These are phyloP conservation scores for Drosophila leontia DNA, from an alignment of 1,140 invertebrate species.

Conservation along the genomic window DNA sequence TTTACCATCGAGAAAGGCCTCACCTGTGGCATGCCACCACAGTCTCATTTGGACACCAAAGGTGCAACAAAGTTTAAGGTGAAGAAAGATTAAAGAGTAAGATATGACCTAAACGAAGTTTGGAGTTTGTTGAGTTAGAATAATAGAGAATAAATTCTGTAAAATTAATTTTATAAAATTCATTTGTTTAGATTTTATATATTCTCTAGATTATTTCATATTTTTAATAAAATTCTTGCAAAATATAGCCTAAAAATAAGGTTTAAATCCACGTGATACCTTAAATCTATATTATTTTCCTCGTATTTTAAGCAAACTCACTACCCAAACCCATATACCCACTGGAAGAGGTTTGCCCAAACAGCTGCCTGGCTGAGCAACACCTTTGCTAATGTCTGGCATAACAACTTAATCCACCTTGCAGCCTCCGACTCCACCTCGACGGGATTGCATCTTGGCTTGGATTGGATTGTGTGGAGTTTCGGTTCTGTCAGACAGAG, in stretches of 20 bases:
- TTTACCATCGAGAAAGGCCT: constrained; percentile 41
- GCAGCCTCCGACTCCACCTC: constrained; percentile 29
- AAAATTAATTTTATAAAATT: no score
- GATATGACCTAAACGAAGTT: neutral
- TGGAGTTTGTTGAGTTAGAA: neutral
- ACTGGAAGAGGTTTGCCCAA: neutral
- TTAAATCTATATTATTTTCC: neutral
- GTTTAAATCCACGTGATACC: neutral
- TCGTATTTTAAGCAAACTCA: neutral
- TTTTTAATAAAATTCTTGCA: neutral
- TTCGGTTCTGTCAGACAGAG: constrained; percentile 51
- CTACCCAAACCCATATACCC: neutral
- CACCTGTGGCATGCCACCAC: constrained; percentile 51
- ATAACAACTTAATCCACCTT: constrained; percentile 78
- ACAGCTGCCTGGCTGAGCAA: constrained; percentile 47
- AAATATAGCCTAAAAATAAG: neutral
- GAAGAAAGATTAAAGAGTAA: neutral
- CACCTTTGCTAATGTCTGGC: constrained; percentile 73
- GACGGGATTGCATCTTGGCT: constrained; percentile 25
- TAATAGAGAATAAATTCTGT: no score
- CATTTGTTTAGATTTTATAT: neutral
- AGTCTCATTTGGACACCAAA: constrained; percentile 20
- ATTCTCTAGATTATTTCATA: neutral
- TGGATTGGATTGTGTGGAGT: constrained; percentile 19
- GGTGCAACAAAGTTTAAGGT: constrained; percentile 54